Evolutionary conservation across 2,888 invertebrate genomes (phyloP), one percentile per base, ranked within the genome.

Genomic region (Drosophila mulleri): DNA sequence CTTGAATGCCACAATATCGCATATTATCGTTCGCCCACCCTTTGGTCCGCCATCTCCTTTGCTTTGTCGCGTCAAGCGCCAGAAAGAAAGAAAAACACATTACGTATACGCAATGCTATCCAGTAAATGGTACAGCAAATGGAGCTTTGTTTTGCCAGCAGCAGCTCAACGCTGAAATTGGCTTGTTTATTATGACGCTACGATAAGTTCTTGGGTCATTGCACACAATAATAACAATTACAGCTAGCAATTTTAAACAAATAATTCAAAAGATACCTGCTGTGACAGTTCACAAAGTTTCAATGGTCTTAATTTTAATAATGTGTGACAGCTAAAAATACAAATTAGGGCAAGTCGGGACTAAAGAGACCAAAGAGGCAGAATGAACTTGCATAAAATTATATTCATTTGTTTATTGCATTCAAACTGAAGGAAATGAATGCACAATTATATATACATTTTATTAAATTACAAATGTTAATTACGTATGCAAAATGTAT

Each of bases 91-190:
- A 39, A 53, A 52, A 50, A 56, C 67, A 70, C 72, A 71, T 69
- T 69, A 67, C 89, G 81, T 83, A 76, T 89, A 83, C 78, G 87
- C 72, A 72, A 83, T 83, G 77, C 72, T 80, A 68, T 70, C 69
- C 68, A 77, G 77, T 72, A 72, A 75, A 86, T 77, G 71, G 59
- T 72, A 71, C 29, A 54, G 74, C 72, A 86, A 84, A 86, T 89
- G 70, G 75, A 67, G 74, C 89, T 87, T 89, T 84, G 84, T 87
- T 83, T 83, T 75, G 84, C 66, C 61, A 66, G 52, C 59, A 72
- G 58, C 73, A 63, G 65, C 77, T 68, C 67, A 70, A 65, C 54
- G 37, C 48, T 66, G 61, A 77, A 70, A 83, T 81, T 89, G 81
- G 72, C 74, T 78, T 76, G 72, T 83, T 86, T 86, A 83, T 88